Evolutionary conservation across 2,113 vertebrate species (phyloP).

Genomic region (Thinocorus orbignyianus): DNA sequence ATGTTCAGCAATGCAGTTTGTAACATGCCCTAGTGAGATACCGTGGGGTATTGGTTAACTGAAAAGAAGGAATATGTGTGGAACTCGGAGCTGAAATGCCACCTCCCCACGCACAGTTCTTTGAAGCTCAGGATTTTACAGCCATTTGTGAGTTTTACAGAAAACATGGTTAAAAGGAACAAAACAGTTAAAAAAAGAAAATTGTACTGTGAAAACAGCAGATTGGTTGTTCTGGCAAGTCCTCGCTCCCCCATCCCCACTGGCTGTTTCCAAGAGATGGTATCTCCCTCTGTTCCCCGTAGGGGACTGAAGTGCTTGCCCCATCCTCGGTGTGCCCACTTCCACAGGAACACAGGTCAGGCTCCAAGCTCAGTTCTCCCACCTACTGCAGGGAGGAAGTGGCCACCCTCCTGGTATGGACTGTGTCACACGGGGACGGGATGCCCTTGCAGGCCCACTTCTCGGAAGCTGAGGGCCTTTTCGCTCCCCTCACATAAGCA

Average conservation of each 20-base stretch:
- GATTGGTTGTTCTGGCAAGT: background rate
- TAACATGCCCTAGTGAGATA: slow-evolving; percentile 13
- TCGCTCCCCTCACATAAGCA: accelerated
- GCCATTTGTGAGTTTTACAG: background rate
- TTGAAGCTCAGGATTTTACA: slow-evolving; percentile 27
- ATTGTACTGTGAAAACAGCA: slow-evolving; percentile 5
- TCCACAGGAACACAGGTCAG: background rate
- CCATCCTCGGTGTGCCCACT: background rate
- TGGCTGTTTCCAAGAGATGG: background rate
- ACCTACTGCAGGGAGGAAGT: background rate
- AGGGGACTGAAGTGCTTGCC: background rate
- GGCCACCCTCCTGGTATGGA: background rate
- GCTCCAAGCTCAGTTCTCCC: background rate
- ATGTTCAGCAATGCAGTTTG: slow-evolving; percentile 15
- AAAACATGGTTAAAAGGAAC: slow-evolving; percentile 5
- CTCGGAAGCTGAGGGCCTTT: background rate
- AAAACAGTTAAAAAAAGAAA: background rate
- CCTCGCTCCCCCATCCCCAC: background rate
- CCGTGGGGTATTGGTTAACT: background rate
- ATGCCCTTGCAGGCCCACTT: background rate
- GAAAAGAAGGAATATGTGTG: slow-evolving; percentile 11
- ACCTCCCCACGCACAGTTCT: background rate
- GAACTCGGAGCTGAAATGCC: slow-evolving; percentile 4
- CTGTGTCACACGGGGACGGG: accelerated
- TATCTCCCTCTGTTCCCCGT: accelerated